These are phyloP conservation scores for Tor tambroides DNA, from an alignment of 2,113 vertebrate genomes.

Conservation along the genomic window DNA sequence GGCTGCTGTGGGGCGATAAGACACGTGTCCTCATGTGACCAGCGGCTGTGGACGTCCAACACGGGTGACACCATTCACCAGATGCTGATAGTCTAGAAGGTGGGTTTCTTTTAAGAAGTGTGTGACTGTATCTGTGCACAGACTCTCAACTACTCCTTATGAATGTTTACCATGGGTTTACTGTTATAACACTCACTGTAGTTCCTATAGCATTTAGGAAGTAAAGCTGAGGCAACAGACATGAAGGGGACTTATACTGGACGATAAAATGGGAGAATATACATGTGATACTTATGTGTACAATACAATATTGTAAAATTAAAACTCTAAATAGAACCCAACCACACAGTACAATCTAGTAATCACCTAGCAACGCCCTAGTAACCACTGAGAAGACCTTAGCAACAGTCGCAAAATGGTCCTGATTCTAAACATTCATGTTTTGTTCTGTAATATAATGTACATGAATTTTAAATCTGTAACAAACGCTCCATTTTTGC, in stretches of 20 bases:
- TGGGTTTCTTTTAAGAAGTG: neutral
- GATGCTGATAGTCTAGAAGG: conserved; percentile 5
- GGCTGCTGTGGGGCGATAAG: conserved; percentile 46
- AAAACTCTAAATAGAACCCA: neutral
- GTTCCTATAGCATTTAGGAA: neutral
- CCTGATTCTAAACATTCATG: too few species aligned
- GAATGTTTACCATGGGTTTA: neutral
- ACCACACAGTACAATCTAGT: too few species aligned
- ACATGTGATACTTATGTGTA: neutral
- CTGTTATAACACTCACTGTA: neutral
- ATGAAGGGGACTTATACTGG: neutral
- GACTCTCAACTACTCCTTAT: neutral
- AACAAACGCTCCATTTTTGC: too few species aligned
- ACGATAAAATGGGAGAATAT: neutral
- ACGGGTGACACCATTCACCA: conserved; percentile 6
- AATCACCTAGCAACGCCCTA: too few species aligned
- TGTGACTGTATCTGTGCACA: neutral
- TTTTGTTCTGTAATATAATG: too few species aligned
- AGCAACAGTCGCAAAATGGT: too few species aligned
- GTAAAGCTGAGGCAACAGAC: neutral
- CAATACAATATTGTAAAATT: too few species aligned
- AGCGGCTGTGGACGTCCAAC: neutral
- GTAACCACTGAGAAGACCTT: neutral
- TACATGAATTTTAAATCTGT: too few species aligned
- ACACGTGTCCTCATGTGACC: neutral